Base-by-base conservation (phyloP, 2,113 vertebrate species). In the Mormyrus iriodes region DNA sequence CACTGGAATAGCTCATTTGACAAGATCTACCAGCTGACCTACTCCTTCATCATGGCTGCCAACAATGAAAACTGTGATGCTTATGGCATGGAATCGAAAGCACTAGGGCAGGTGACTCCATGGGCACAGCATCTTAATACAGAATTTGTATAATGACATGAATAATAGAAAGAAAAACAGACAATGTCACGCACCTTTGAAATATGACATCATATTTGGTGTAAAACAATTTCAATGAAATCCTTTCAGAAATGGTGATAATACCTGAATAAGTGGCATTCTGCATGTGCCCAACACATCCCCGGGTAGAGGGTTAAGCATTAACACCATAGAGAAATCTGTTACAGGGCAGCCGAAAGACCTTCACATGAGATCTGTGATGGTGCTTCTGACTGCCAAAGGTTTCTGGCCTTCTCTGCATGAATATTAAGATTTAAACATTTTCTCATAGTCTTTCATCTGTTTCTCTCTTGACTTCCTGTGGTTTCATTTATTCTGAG, bases 401-500 rank as follows among this genome's bases (percentile, higher is more conserved):
- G 53, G 31, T 21, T 27, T 35, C 52, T 65, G 88, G 61, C 52
- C 39, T 58, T 85, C 52, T 84, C 39, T 85, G 88, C 88, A 48
- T 12, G 39, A 83, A 21, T 27, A n/a, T 52, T 52, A 9, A 44
- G 27, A n/a, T 89, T 83, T 44, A 27, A 87, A 17, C 42, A 85
- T 46, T 86, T 88, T 85, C 52, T 89, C 76, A 89, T n/a, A 27
- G 21, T 55, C 52, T 89, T 89, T 89, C 52, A 35, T 52, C 52
- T 89, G 76, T 58, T 58, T 53, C 76, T 58, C 27, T 49, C 39
- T 19, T 84, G 52, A 46, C 79, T 89, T 89, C 79, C 88, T 61
- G 88, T 89, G 88, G 88, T 85, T 84, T 61, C 76, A 89, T 85
- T 84, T 84, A 61, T 89, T 89, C 88, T 84, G 53, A 89, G 79